Conservation (phyloP, 2,113 vertebrate species). For the Chionis minor region DNA sequence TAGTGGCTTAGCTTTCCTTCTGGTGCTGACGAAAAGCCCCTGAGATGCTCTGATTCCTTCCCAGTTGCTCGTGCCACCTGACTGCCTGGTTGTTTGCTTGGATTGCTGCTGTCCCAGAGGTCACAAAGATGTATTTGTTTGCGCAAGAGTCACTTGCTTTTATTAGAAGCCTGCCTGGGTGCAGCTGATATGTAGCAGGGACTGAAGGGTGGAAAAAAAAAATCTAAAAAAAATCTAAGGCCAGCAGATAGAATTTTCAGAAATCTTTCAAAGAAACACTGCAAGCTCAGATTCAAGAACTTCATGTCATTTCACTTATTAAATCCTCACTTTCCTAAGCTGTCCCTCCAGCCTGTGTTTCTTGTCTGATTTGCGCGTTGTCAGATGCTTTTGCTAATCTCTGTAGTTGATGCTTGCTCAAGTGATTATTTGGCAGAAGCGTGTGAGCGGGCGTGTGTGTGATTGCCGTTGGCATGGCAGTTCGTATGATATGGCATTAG, state of each 20-base stretch:
- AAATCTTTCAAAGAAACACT: not conserved
- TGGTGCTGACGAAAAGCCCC: not conserved
- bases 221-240: not conserved
- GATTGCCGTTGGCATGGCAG: slow-evolving; percentile 35
- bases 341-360: not conserved
- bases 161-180: slow-evolving; percentile 69
- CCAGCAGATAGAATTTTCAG: slow-evolving; percentile 30
- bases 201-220: slow-evolving; percentile 30
- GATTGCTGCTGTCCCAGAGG: slow-evolving; percentile 63
- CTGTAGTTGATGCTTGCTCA: slow-evolving; percentile 35
- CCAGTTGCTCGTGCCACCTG: slow-evolving; percentile 53
- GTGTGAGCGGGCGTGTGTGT: not conserved
- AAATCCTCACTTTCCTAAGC: slow-evolving; percentile 43
- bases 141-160: slow-evolving; percentile 66
- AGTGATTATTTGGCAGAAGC: slow-evolving; percentile 57
- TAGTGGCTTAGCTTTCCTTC: not conserved
- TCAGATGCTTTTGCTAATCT: slow-evolving; percentile 59
- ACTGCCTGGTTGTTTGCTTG: slow-evolving; percentile 57
- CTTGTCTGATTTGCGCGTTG: slow-evolving; percentile 3
- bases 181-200: slow-evolving; percentile 68
- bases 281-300: slow-evolving; percentile 38
- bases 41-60: not conserved
- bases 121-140: slow-evolving; percentile 69
- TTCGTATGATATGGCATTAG: slow-evolving; percentile 20
- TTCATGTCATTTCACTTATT: not conserved